Conservation (phyloP, 2,888 invertebrate genomes). For the Ormyrus rosae region DNA sequence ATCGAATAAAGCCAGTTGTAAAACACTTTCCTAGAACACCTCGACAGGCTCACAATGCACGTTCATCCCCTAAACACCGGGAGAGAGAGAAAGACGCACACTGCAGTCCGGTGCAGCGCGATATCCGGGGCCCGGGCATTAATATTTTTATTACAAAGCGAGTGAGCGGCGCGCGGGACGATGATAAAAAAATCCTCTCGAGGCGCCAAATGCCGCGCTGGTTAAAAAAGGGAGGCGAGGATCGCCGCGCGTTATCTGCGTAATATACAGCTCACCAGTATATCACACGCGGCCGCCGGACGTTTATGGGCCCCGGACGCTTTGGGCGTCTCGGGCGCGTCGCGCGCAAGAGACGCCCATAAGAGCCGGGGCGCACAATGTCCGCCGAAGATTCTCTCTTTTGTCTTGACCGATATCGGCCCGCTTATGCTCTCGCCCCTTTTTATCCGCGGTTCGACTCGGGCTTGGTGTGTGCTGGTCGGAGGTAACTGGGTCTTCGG, state of each 20-base stretch:
- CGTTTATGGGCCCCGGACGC: constrained; percentile 64
- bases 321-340: constrained; percentile 24
- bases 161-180: neutral
- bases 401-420: neutral
- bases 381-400: constrained; percentile 9
- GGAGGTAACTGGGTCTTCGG: too few relatives aligned
- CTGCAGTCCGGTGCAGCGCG: neutral
- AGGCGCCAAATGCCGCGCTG: constrained; percentile 48
- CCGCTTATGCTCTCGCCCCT: too few relatives aligned
- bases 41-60: constrained; percentile 9
- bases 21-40: constrained; percentile 35
- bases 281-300: constrained; percentile 64
- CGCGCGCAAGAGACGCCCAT: too few relatives aligned
- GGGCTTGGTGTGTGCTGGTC: too few relatives aligned
- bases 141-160: constrained; percentile 52
- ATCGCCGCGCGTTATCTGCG: constrained; percentile 61
- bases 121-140: constrained; percentile 33
- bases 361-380: constrained; percentile 56
- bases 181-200: constrained; percentile 27
- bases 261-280: constrained; percentile 71
- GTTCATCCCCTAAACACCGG: constrained; percentile 13
- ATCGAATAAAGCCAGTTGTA: constrained; percentile 32
- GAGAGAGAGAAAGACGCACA: too few relatives aligned
- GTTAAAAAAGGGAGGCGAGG: constrained; percentile 37
- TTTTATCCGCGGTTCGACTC: too few relatives aligned